Percentiles rank a stretch among this genome's conserved stretches.
Evolutionary conservation across 2,888 invertebrate species (phyloP).

Genomic region (Aleiodes alternator): DNA sequence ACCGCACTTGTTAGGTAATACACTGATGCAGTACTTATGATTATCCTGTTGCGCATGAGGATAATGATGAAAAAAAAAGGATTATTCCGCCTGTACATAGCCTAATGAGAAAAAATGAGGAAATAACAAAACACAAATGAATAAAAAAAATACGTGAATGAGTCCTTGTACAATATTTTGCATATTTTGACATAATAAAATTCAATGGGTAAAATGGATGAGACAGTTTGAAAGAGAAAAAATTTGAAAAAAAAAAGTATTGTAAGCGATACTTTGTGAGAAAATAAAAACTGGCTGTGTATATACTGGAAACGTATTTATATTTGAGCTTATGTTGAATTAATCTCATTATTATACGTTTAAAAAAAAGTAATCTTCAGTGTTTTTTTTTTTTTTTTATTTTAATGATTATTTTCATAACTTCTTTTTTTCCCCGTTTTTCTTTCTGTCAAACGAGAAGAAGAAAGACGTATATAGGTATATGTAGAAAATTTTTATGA

Average conservation of each 20-base stretch:
- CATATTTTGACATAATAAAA: constrained; percentile 25
- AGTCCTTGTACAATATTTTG: constrained; percentile 48
- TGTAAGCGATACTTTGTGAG: constrained; percentile 15
- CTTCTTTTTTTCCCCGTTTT: background rate
- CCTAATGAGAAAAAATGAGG: constrained; percentile 35
- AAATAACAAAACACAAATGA: background rate
- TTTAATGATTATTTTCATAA: constrained; percentile 17
- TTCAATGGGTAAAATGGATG: background rate
- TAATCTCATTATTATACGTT: too few relatives aligned
- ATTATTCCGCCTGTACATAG: constrained; percentile 50
- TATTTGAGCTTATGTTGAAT: constrained; percentile 37
- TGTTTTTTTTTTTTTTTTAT: too few relatives aligned
- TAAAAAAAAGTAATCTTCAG: background rate
- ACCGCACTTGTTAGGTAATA: too few relatives aligned
- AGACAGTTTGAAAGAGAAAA: background rate
- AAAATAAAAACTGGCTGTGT: constrained; percentile 52
- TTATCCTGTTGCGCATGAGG: constrained; percentile 26
- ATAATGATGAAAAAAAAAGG: background rate
- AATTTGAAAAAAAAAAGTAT: background rate
- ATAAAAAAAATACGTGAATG: constrained; percentile 24
- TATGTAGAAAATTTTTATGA: background rate
- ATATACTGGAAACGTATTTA: constrained; percentile 51
- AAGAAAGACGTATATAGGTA: background rate
- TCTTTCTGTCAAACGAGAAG: background rate
- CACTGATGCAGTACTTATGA: constrained; percentile 9